Conservation (phyloP, 2,113 vertebrate species). For the Vanacampus margaritifer region DNA sequence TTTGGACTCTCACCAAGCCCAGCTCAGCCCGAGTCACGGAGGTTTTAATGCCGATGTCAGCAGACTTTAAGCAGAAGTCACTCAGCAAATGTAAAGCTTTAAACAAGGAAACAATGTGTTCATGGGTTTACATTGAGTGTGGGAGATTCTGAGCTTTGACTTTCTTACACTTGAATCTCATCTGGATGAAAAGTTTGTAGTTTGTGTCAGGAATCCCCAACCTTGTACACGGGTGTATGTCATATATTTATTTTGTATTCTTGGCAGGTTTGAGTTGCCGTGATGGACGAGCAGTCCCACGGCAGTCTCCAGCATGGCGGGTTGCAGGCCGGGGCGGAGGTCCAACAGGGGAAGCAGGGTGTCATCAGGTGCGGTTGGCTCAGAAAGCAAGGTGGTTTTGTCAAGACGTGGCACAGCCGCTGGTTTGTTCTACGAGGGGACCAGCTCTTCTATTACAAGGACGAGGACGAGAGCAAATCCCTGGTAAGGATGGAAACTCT, state of each 20-base stretch:
- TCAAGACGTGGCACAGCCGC: constrained; percentile 97
- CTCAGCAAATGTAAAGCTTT: constrained; percentile 10
- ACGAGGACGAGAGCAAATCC: constrained; percentile 93
- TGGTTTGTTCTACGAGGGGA: constrained; percentile 96
- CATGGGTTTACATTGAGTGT: background rate
- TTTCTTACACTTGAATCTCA: background rate
- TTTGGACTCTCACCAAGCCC: constrained; percentile 50
- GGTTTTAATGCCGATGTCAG: constrained; percentile 23
- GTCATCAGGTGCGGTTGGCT: constrained; percentile 90
- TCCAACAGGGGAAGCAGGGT: constrained; percentile 57
- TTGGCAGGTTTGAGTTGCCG: constrained; percentile 38
- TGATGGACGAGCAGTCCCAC: constrained; percentile 84
- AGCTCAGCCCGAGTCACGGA: constrained; percentile 40
- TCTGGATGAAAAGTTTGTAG: background rate
- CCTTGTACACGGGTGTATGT: background rate
- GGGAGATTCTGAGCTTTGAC: background rate
- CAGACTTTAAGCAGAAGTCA: constrained; percentile 11
- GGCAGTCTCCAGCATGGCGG: constrained; percentile 64
- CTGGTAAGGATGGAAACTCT: constrained; percentile 79
- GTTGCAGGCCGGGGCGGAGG: constrained; percentile 32
- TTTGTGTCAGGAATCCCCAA: background rate
- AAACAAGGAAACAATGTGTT: background rate
- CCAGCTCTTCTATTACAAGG: constrained; percentile 94
- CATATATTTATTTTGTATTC: background rate
- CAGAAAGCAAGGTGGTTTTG: constrained; percentile 97